Conservation (phyloP, 1,140 invertebrate genomes). For the Hyposmocoma kahamanoa region DNA sequence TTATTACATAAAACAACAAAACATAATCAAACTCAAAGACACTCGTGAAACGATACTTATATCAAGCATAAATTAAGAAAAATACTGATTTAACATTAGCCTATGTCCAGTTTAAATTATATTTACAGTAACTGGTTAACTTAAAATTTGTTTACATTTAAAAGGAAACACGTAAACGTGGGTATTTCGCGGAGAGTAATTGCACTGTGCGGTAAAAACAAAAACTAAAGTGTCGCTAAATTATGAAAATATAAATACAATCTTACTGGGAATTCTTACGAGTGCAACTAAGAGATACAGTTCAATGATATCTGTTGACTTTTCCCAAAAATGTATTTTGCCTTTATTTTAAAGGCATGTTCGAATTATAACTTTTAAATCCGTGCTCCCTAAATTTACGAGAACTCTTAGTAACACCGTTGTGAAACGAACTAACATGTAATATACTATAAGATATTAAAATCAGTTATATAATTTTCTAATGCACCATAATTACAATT, state of each 20-base stretch:
- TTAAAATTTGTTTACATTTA: conserved; percentile 32
- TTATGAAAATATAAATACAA: too few species aligned
- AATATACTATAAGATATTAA: conserved; percentile 36
- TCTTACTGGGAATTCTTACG: background rate
- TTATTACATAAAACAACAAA: conserved; percentile 72
- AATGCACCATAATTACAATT: conserved; percentile 39
- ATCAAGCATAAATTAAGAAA: conserved; percentile 68
- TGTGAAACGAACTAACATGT: conserved; percentile 40
- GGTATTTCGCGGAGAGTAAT: conserved; percentile 17
- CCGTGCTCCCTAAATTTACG: too few species aligned
- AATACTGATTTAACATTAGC: conserved; percentile 67
- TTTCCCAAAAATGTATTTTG: too few species aligned
- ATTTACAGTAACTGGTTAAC: conserved; percentile 58
- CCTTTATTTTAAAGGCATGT: too few species aligned
- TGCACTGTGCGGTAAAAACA: conserved; percentile 34
- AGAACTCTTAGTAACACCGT: too few species aligned
- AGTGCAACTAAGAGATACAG: too few species aligned
- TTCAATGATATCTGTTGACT: too few species aligned
- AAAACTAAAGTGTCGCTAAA: conserved; percentile 28
- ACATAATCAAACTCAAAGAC: conserved; percentile 65
- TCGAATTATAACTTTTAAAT: too few species aligned
- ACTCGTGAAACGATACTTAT: conserved; percentile 58
- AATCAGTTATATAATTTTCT: conserved; percentile 30
- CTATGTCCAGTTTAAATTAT: conserved; percentile 53
- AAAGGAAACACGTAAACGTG: conserved; percentile 9